Evolutionary conservation across 2,797 vertebrate species (phyloP).

Genomic region (Oreochromis mossambicus): DNA sequence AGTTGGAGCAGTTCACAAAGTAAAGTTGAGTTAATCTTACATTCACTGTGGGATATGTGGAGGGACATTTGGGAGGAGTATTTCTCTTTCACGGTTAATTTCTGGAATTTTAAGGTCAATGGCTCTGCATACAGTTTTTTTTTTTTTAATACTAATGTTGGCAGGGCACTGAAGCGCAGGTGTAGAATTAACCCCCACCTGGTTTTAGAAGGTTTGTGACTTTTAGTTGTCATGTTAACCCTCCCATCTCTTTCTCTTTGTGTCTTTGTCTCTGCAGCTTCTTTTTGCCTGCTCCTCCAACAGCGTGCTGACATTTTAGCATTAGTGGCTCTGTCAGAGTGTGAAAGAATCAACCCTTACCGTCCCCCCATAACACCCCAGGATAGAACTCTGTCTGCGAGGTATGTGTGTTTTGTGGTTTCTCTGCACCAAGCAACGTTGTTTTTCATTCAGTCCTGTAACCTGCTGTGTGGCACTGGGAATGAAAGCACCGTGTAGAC

Average conservation of each 20-base stretch:
- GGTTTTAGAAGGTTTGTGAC: constrained; percentile 1
- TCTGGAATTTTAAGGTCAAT: constrained; percentile 33
- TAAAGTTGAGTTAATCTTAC: not conserved
- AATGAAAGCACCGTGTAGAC: constrained; percentile 21
- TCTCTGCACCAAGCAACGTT: constrained; percentile 5
- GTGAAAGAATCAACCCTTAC: constrained; percentile 28
- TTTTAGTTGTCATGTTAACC: constrained; percentile 11
- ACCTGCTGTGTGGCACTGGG: constrained; percentile 10
- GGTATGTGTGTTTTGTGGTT: constrained; percentile 19
- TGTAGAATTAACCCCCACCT: constrained; percentile 37
- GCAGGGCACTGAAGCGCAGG: constrained; percentile 20
- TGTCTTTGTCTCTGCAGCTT: not conserved
- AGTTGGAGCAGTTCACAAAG: not conserved
- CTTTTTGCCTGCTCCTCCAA: not conserved
- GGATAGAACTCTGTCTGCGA: constrained; percentile 27
- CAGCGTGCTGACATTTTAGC: constrained; percentile 54
- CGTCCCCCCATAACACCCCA: not conserved
- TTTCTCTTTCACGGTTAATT: not conserved
- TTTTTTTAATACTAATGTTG: constrained; percentile 19
- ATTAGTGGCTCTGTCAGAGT: constrained; percentile 41
- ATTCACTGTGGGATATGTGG: not conserved
- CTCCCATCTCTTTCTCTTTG: not conserved
- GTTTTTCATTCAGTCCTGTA: constrained; percentile 10
- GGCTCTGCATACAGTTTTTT: constrained; percentile 6
- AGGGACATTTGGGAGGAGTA: not conserved